Evolutionary conservation across 2,113 vertebrate species (phyloP).

Genomic region (Chroicocephalus ridibundus): DNA sequence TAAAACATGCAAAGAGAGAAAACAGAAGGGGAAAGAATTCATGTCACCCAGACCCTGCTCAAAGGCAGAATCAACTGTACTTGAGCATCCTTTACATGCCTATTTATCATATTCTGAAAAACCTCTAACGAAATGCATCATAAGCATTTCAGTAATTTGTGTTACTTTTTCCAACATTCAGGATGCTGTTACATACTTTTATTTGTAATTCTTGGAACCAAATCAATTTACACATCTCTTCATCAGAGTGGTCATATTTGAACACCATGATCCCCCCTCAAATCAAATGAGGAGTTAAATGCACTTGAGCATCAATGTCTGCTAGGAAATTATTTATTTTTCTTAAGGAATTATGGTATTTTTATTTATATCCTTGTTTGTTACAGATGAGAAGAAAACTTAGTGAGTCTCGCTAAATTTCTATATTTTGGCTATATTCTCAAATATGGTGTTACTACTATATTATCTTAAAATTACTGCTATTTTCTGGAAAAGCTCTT

Average conservation of each 20-base stretch:
- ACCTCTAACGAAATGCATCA: not conserved
- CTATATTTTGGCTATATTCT: not conserved
- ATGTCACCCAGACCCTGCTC: not conserved
- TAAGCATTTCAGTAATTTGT: not conserved
- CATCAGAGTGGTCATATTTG: not conserved
- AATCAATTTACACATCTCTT: not conserved
- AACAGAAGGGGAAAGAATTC: not conserved
- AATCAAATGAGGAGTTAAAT: not conserved
- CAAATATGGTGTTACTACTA: not conserved
- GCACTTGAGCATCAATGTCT: not conserved
- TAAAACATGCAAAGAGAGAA: not conserved
- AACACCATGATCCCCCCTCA: not conserved
- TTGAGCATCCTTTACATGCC: not conserved
- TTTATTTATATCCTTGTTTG: not conserved
- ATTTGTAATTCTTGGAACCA: not conserved
- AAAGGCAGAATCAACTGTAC: not conserved
- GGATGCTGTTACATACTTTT: not conserved
- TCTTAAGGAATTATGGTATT: not conserved
- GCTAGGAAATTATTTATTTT: not conserved
- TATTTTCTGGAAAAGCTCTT: not conserved
- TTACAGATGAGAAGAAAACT: not conserved
- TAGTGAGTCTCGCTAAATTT: not conserved
- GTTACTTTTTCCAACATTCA: not conserved
- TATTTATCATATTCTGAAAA: not conserved
- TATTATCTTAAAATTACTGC: not conserved